Conservation (phyloP, 2,113 vertebrate species). For the Sphaerodactylus townsendi region DNA sequence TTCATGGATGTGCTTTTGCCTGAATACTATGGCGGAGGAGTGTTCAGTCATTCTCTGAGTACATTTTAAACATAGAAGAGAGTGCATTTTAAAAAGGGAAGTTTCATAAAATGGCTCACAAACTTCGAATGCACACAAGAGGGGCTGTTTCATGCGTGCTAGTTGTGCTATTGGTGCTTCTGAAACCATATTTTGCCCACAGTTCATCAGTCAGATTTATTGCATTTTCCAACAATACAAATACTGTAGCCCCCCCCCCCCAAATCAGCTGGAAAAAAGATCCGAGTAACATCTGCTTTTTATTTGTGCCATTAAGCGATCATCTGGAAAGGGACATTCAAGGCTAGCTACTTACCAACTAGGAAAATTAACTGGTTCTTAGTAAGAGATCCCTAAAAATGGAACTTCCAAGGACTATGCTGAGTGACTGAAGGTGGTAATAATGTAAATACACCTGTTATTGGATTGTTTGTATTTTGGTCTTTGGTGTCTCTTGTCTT, state of each 20-base stretch:
- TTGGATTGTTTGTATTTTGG: not conserved
- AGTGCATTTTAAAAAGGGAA: no score
- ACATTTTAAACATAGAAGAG: no score
- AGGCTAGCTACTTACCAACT: not conserved
- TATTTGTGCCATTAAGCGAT: not conserved
- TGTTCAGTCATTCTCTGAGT: not conserved
- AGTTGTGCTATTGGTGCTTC: not conserved
- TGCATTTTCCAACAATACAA: not conserved
- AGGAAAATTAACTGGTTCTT: not conserved
- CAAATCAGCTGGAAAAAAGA: not conserved
- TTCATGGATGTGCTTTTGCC: not conserved
- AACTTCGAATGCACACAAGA: not conserved
- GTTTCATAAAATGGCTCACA: not conserved
- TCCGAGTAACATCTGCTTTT: not conserved
- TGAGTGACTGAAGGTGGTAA: not conserved
- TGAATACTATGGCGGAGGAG: not conserved
- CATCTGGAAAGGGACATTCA: not conserved
- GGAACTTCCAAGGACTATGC: not conserved
- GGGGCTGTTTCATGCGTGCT: not conserved
- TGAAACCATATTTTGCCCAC: not conserved
- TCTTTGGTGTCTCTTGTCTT: fast-evolving
- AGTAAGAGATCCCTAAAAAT: not conserved
- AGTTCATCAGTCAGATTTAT: not conserved
- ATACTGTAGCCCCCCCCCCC: not conserved
- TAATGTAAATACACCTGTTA: not conserved